Base-by-base conservation (phyloP, 2,888 invertebrate genomes). In the Baronia brevicornis region DNA sequence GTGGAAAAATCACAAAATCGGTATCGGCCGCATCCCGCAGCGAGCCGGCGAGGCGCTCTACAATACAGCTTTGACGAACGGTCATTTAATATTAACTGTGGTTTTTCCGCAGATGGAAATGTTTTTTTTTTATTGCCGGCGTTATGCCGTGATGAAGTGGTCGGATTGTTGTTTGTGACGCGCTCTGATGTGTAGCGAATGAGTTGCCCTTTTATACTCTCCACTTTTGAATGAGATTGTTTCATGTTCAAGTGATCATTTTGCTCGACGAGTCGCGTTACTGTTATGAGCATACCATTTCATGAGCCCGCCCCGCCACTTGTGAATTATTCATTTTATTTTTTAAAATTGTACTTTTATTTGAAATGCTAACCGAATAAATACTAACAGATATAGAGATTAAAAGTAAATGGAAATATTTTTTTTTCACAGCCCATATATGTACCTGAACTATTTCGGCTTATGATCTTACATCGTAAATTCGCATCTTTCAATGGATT, bases 11-110 rank as follows among this genome's bases (percentile, higher is more conserved):
- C 75, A 72, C 75, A 74, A 80, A 80, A 77, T 80, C 72, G 77
- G 73, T 75, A 79, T 78, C 64, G 78, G 72, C 67, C 65, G 67
- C 65, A 65, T 67, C 74, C 77, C 75, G 66, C 71, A 56, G 68
- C 62, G 71, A 53, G 43, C 54, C 60, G 49, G 60, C 67, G 65
- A 70, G 71, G 65, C 72, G 60, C 65, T 63, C 62, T 54, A 72
- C 78, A 73, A 78, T 74, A 74, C 72, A 71, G 74, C 75, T 82
- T 84, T 84, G 84, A 82, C 74, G 75, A 68, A 80, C 77, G 78
- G 68, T 79, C 80, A 80, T 84, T 82, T 84, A 82, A 82, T 84
- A 84, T 84, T 82, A 78, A 82, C 84, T 79, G 84, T 62, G 82
- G 82, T 80, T 80, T 78, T 73, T 66, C 74, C 77, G 67, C 79